Base-by-base conservation (phyloP, 2,888 invertebrate genomes). In the Phymatocera aterrima region DNA sequence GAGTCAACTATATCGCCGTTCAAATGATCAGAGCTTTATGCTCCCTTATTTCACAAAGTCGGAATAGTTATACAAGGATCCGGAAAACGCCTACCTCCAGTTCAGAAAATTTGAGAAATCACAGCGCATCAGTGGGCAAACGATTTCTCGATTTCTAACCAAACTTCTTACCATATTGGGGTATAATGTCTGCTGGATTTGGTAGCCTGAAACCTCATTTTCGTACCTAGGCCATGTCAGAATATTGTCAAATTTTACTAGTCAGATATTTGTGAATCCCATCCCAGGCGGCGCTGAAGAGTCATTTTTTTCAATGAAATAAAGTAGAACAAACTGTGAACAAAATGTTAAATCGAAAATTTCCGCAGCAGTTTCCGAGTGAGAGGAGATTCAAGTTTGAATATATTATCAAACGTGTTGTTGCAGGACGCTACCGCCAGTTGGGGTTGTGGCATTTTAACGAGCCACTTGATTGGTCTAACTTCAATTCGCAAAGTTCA, bases 391-490 rank as follows among this genome's bases (percentile, higher is more conserved):
- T 37, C 8, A 37, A 64, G 37, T 64, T 64, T 64, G 21, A 18
- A n/a, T 37, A 8, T 37, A 37, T 3, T 8, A 64, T 37, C 64
- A 37, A 28, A 28, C 28, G 28, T 1, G 18, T 24, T 28, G 28
- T 28, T 21, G 57, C 28, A 28, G 57, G 57, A 57, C 57, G 57
- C 57, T 57, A 57, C 57, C 57, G 28, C 57, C 28, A 57, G 57
- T 57, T 57, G 57, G 57, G 28, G 57, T 28, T 57, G 4, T 57
- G 28, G 12, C 3, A 28, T 8, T n/a, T n/a, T 40, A 8, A 40
- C 4, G 8, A 8, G 40, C 8, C 40, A 40, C 40, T 4, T 8
- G 3, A 57, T 28, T 57, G 57, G 15, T 28, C 15, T 15, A 57
- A 57, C 15, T 57, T 28, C 3, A 28, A 57, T 28, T 57, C 12